Evolutionary conservation across 2,888 invertebrate species (phyloP).

Genomic region (Rhagonycha lutea): DNA sequence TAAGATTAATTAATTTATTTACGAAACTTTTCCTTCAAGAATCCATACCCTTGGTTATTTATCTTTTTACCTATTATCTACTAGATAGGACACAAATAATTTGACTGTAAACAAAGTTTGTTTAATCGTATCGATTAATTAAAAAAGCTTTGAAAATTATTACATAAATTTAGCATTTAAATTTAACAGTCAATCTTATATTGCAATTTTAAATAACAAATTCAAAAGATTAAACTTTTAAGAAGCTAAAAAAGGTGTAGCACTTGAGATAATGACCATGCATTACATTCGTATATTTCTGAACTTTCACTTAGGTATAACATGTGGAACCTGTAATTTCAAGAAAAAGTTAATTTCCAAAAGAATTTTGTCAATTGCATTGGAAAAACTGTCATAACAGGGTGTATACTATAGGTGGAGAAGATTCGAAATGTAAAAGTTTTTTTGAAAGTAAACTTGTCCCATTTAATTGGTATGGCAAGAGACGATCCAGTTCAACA

Average conservation of each 20-base stretch:
- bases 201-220: not conserved
- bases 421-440: too few species aligned
- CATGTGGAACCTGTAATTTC: not conserved
- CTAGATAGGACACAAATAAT: too few species aligned
- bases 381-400: too few species aligned
- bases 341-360: not conserved
- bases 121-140: not conserved
- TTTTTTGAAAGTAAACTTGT: too few species aligned
- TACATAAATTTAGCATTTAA: not conserved
- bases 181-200: not conserved
- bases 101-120: too few species aligned
- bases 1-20: too few species aligned
- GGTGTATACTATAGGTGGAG: too few species aligned
- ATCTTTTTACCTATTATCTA: too few species aligned
- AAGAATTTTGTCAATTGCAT: not conserved
- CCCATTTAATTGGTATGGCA: too few species aligned
- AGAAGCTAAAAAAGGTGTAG: not conserved
- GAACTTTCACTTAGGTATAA: not conserved
- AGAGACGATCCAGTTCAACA: too few species aligned
- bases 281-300: not conserved
- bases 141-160: not conserved
- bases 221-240: not conserved
- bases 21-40: too few species aligned
- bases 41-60: too few species aligned
- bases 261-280: not conserved